Evolutionary conservation across 2,797 vertebrate genomes (phyloP).

Genomic region (Acanthurus lineatus): DNA sequence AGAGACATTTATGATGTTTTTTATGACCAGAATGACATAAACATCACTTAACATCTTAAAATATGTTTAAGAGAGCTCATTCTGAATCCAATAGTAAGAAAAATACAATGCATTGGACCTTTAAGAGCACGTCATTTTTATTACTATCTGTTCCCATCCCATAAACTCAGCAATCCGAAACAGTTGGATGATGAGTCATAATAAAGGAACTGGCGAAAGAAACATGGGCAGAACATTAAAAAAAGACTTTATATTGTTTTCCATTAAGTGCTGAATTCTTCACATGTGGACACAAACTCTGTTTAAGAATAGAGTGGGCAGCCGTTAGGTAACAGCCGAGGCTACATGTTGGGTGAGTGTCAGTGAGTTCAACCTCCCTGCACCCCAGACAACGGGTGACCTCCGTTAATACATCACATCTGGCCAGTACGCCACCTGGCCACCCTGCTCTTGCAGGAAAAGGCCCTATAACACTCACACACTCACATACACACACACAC

Average conservation of each 20-base stretch:
- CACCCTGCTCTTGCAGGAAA: conserved; percentile 43
- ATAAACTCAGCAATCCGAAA: conserved; percentile 44
- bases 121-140: too few species aligned
- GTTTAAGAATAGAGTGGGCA: too few species aligned
- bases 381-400: conserved; percentile 55
- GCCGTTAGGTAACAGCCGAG: not conserved
- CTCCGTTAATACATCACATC: conserved; percentile 54
- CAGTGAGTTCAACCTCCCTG: conserved; percentile 25
- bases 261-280: not conserved
- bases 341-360: not conserved
- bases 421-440: conserved; percentile 58
- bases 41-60: conserved; percentile 65
- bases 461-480: conserved; percentile 20
- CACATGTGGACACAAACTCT: not conserved
- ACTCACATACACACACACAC: not conserved
- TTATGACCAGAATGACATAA: conserved; percentile 62
- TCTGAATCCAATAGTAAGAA: conserved; percentile 32
- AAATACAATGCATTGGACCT: too few species aligned
- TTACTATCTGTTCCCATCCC: too few species aligned
- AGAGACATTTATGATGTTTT: conserved; percentile 58
- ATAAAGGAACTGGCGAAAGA: conserved; percentile 9
- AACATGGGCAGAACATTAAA: conserved; percentile 6
- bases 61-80: conserved; percentile 38
- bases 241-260: not conserved
- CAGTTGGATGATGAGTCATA: conserved; percentile 31